Evolutionary conservation across 1,140 invertebrate species (phyloP), one percentile per base, ranked within the genome.

Genomic region (Drosophila sechellia): DNA sequence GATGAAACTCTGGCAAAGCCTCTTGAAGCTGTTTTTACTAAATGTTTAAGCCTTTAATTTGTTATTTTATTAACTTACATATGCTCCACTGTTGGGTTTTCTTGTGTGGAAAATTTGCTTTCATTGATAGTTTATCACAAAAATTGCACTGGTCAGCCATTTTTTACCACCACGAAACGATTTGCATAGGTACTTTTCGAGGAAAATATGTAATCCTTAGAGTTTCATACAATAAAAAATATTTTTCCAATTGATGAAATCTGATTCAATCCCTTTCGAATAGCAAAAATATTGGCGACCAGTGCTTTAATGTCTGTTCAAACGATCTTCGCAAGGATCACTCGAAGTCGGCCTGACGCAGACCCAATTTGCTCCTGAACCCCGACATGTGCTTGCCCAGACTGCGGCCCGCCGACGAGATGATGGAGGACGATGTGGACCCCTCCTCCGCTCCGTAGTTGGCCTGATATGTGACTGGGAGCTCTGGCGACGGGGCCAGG

Each of bases 401-500:
- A 84, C 84, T 87, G 57, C 84, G 84, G 40, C 84, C 83, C 54
- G 77, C 57, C 52, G 80, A 53, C 27, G 83, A 55, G 45, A 81
- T 77, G 37, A 81, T 71, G 49, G 84, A 55, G 31, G 49, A 34
- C 8, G 22, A 12, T 20, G 37, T 25, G 10, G 77, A 43, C 8
- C 57, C 46, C 54, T 86, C 63, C 46, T 76, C 83, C 56, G 49
- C n/a, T 40, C 69, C 79, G 43, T 72, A 91, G 53, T 80, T 71
- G 68, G 79, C 79, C 68, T 91, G 90, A 92, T 91, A 92, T 91
- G 90, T 91, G 50, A 79, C 64, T 69, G 87, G 73, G 56, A 86
- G 90, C 68, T 93, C 91, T 83, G 83, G 79, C 56, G 86, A 92
- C 78, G 95, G 95, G 91, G 94, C 94, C 94, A 95, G 93, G 92